A percentile compares a stretch with the other conserved stretches of the same genome.
Conservation (phyloP, 2,888 invertebrate genomes). For the Thera britannica region DNA sequence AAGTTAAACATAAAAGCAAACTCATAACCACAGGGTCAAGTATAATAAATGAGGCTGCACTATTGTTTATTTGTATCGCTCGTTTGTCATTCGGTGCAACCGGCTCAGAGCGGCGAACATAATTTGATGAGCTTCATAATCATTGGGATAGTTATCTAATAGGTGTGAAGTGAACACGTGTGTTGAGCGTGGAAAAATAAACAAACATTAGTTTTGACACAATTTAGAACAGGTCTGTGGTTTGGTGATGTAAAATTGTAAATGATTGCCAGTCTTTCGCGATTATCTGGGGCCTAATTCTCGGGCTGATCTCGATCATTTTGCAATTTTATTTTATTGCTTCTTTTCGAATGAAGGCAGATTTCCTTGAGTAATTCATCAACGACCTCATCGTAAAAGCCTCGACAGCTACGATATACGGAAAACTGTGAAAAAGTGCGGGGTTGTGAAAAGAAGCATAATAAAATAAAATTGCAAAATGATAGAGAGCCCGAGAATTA, state of each 20-base stretch:
- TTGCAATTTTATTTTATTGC: too few relatives aligned
- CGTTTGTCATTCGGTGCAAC: constrained; percentile 55
- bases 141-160: constrained; percentile 39
- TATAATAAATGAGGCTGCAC: constrained; percentile 55
- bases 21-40: constrained; percentile 42
- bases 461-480: too few relatives aligned
- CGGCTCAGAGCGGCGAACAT: constrained; percentile 43
- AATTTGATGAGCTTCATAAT: constrained; percentile 50
- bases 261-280: too few relatives aligned
- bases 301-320: too few relatives aligned
- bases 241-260: neutral
- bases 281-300: too few relatives aligned
- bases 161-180: constrained; percentile 38
- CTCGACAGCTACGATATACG: too few relatives aligned
- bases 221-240: neutral
- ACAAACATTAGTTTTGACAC: neutral
- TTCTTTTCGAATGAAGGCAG: too few relatives aligned
- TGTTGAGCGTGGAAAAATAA: constrained; percentile 1
- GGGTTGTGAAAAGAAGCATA: too few relatives aligned
- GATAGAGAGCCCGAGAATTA: too few relatives aligned
- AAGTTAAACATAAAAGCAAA: constrained; percentile 39
- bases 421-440: too few relatives aligned
- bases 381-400: too few relatives aligned
- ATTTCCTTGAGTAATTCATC: too few relatives aligned
- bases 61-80: constrained; percentile 52